Base-by-base conservation (phyloP, 1,140 invertebrate species). In the Sitobion miscanthi region DNA sequence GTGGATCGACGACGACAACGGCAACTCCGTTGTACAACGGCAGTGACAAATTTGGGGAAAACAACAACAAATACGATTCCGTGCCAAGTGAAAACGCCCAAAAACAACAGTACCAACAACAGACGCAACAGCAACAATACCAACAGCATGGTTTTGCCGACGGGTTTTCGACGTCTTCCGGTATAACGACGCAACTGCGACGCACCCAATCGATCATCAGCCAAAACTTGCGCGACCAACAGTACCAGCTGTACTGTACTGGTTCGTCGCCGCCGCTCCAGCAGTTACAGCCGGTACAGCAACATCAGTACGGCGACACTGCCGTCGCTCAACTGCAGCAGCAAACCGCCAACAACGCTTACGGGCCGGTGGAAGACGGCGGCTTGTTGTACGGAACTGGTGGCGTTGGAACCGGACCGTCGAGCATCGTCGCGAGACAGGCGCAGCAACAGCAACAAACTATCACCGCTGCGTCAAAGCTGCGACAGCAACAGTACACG, bases 181-280 rank as follows among this genome's bases (percentile, higher is more conserved):
- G 54, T 21, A 11, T 25, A 1, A 62, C 89, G 17, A 25, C 54
- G 4, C 91, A 92, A 52, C n/a, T 93, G 30, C 45, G 82, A 21
- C 77, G 91, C 0, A 93, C 91, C 1, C 91, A 93, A 52, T 93
- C 91, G 5, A 86, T 93, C 54, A 93, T 93, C 30, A 93, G 82
- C 57, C 91, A 93, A 54, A 93, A 42, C 23, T 23, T 93, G 30
- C 91, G 82, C 2, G 82, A 93, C 20, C 91, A 69, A 90, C 89
- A 93, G 23, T 82, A 93, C 20, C 85, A 93, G 38, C 30, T 89
- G 69, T 89, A 89, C 20, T 82, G 86, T 38, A 90, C 35, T 2
- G n/a, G 45, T 8, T 45, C 57, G 21, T 83, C 89, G 0, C 57
- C 47, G 85, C 85, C 42, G 25, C 77, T 83, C 20, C 89, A 94